phyloP scores from a whole-genome alignment of 2,888 invertebrate genomes.

The Seira ritae region DNA sequence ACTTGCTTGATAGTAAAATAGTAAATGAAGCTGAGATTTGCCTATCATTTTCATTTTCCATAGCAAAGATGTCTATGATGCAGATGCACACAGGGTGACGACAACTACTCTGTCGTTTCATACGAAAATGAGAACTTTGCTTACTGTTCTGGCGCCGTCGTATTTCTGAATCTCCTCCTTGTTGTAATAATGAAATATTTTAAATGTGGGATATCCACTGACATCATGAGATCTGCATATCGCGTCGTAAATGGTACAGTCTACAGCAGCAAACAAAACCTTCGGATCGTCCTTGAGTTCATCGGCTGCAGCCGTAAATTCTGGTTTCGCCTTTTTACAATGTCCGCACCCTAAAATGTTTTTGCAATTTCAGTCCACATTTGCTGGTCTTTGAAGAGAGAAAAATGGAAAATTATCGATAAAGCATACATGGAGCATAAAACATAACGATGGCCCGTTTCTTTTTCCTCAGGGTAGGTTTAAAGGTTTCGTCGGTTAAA shows the following conservation, averaged over 20 bases:
- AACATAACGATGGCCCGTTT: slow-evolving; percentile 93
- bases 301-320: slow-evolving; percentile 85
- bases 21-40: too few species aligned
- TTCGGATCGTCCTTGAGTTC: slow-evolving; percentile 85
- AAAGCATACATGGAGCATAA: slow-evolving; percentile 91
- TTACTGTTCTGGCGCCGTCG: slow-evolving; percentile 85
- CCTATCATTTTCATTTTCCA: too few species aligned
- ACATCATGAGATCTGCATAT: slow-evolving; percentile 85
- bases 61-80: too few species aligned
- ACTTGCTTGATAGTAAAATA: too few species aligned
- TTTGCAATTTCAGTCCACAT: neutral
- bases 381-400: neutral
- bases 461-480: slow-evolving; percentile 86
- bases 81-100: too few species aligned
- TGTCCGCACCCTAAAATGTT: slow-evolving; percentile 90
- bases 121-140: too few species aligned
- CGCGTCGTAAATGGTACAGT: slow-evolving; percentile 82
- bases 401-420: neutral
- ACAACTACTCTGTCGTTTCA: too few species aligned
- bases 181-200: slow-evolving; percentile 89
- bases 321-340: slow-evolving; percentile 91
- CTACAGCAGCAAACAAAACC: slow-evolving; percentile 88
- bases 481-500: slow-evolving; percentile 84
- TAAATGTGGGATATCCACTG: slow-evolving; percentile 90
- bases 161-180: slow-evolving; percentile 81